These are phyloP conservation scores for Alitta virens DNA, from an alignment of 2,888 invertebrate genomes.

Conservation along the genomic window DNA sequence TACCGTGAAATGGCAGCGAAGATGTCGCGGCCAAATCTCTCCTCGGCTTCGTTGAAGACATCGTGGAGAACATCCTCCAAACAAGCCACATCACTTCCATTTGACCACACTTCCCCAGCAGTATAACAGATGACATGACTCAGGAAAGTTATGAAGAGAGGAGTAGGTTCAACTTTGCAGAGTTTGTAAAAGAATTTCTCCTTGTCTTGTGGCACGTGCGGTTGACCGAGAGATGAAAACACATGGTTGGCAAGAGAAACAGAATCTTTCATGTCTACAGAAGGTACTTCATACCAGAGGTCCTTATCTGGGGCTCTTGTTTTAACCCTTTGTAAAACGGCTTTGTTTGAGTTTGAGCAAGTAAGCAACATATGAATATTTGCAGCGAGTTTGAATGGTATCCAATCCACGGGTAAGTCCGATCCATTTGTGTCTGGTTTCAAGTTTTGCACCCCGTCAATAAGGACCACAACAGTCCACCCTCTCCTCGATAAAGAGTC, in stretches of 20 bases:
- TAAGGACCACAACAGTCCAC: conserved; percentile 2
- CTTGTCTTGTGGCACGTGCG: not conserved
- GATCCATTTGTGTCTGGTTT: not conserved
- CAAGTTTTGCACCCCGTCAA: conserved; percentile 12
- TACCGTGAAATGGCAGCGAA: conserved; percentile 14
- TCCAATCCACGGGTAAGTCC: conserved; percentile 10
- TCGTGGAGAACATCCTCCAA: conserved; percentile 8
- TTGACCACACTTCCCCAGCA: not conserved
- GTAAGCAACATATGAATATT: conserved; percentile 18
- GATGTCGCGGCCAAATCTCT: conserved; percentile 4
- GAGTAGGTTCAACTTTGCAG: not conserved
- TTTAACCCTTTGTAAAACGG: not conserved
- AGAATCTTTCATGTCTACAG: no score
- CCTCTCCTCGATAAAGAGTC: not conserved
- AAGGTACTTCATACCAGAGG: no score
- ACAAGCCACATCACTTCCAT: not conserved
- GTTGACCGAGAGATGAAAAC: not conserved
- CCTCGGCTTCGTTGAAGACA: conserved; percentile 14
- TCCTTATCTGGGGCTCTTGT: not conserved
- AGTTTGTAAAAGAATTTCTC: not conserved
- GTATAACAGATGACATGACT: not conserved
- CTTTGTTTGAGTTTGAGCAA: not conserved
- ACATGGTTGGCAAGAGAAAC: no score
- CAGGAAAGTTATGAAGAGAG: not conserved
- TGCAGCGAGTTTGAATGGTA: conserved; percentile 7